Evolutionary conservation across 1,140 invertebrate species (phyloP), one percentile per base, ranked within the genome.

Genomic region (Bicyclus anynana): DNA sequence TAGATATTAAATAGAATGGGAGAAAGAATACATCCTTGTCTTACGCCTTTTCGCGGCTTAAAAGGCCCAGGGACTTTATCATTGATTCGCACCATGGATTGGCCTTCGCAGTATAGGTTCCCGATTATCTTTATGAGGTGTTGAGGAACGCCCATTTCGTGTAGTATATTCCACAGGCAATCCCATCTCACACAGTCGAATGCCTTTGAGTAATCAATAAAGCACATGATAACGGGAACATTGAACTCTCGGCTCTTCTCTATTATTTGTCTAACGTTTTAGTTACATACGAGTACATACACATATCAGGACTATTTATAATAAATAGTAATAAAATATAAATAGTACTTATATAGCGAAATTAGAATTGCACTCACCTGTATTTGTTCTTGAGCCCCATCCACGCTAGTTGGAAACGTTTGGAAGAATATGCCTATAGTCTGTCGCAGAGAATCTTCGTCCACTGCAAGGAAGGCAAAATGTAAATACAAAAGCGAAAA

Each of bases 341-440:
- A 27, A 27, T 27, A 27, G 4, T 27, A 5, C 1, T 27, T n/a
- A n/a, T n/a, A n/a, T n/a, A n/a, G n/a, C n/a, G n/a, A n/a, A n/a
- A n/a, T n/a, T n/a, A n/a, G n/a, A n/a, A n/a, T n/a, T 33, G 10
- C 7, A 10, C 35, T 40, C 53, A 84, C 84, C 70, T 87, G 84
- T 67, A 86, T 88, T 67, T 88, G 84, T 59, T 88, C 81, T 53
- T 89, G 88, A 1, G 87, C 80, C 0, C 83, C 81, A 10, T 90
- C 88, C 0, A 87, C 85, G 12, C 62, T 77, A 5, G 69, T 65
- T 0, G 87, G 84, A 61, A 88, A 89, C 1, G 82, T 78, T 61
- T 88, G 84, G 63, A 90, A 89, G 69, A 90, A 89, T 17, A 89
- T 84, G 0, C 89, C 89, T 12, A 90, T 84, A 2, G 75, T 80